Conservation (phyloP, 2,888 invertebrate species). For the Tetanocera ferruginea region DNA sequence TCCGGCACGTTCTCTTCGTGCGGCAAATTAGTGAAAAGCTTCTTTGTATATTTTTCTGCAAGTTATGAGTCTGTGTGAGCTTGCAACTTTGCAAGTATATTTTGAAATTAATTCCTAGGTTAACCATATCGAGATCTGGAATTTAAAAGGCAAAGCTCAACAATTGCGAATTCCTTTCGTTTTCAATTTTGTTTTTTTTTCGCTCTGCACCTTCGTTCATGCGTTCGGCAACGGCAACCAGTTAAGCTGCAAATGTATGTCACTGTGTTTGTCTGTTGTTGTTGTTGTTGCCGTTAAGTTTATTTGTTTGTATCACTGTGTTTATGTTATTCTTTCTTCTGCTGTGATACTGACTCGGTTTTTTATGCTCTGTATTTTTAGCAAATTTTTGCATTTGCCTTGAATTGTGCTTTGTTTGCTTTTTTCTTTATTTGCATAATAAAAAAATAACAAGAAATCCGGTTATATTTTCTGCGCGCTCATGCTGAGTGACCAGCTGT, state of each 20-base stretch:
- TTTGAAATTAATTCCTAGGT: conserved; percentile 1
- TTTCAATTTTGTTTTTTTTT: too few relatives aligned
- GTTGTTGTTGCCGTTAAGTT: not conserved
- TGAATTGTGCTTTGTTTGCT: not conserved
- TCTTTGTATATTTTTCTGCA: not conserved
- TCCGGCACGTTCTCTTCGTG: not conserved
- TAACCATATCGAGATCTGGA: not conserved
- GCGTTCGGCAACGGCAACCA: not conserved
- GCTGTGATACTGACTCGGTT: not conserved
- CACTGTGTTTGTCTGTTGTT: not conserved
- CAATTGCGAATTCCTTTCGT: not conserved
- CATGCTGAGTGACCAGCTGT: too few relatives aligned
- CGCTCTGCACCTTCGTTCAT: too few relatives aligned
- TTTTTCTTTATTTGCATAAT: not conserved
- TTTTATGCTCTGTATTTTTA: not conserved
- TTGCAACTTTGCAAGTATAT: not conserved
- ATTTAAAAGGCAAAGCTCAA: not conserved
- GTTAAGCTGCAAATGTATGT: not conserved
- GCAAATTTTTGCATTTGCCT: not conserved
- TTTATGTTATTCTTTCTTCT: not conserved
- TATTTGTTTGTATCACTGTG: not conserved
- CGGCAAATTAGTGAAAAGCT: not conserved
- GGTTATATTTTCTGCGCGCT: too few relatives aligned
- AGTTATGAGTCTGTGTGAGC: not conserved
- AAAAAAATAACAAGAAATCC: too few relatives aligned